Conservation (phyloP, 2,888 invertebrate species). For the Creontiades dilutus region DNA sequence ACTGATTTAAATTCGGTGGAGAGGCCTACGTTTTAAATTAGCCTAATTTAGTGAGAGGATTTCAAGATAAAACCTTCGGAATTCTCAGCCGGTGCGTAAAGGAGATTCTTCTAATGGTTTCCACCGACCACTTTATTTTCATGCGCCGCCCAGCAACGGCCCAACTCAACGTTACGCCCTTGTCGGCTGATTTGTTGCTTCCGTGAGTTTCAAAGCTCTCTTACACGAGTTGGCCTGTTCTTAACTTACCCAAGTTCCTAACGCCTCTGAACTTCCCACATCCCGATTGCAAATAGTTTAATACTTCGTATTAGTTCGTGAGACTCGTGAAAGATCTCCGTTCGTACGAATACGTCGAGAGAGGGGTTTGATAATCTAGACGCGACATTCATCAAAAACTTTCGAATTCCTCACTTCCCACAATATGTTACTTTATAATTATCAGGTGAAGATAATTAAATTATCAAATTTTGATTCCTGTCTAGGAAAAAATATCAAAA, state of each 20-base stretch:
- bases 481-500: too few species aligned
- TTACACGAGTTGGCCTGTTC: background rate
- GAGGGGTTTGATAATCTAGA: too few species aligned
- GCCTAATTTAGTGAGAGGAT: slow-evolving; percentile 7
- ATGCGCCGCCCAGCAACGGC: slow-evolving; percentile 1
- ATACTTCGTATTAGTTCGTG: background rate
- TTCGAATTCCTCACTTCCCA: too few species aligned
- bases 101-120: slow-evolving; percentile 27
- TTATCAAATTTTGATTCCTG: too few species aligned
- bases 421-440: too few species aligned
- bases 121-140: slow-evolving; percentile 27
- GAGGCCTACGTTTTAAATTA: background rate
- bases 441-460: too few species aligned
- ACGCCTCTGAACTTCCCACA: background rate
- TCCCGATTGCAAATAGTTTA: background rate
- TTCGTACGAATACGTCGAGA: too few species aligned
- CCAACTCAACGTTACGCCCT: slow-evolving; percentile 33
- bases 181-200: slow-evolving; percentile 27
- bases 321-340: too few species aligned
- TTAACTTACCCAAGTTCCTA: background rate
- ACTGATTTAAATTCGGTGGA: slow-evolving; percentile 7
- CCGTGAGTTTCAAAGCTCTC: slow-evolving; percentile 20
- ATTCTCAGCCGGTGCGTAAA: background rate
- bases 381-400: too few species aligned
- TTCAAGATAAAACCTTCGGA: background rate